A percentile compares a stretch with the other conserved stretches of the same genome.
phyloP scores from a whole-genome alignment of 2,888 invertebrate species.

The Tinea trinotella region DNA sequence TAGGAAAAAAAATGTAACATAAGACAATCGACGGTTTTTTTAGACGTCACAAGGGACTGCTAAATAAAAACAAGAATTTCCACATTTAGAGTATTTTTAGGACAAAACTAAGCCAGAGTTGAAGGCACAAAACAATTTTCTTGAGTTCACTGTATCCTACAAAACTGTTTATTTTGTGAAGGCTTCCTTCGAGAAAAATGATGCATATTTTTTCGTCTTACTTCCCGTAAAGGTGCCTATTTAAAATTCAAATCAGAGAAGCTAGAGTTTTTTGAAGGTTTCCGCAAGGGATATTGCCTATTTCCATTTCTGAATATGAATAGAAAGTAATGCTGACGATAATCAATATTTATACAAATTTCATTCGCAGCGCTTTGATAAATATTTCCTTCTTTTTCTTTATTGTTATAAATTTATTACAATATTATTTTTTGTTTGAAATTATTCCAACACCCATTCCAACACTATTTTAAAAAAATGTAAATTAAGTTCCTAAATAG shows the following conservation, averaged over 20 bases:
- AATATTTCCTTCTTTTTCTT: background rate
- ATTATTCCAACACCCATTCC: no score
- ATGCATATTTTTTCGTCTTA: slow-evolving; percentile 15
- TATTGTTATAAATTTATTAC: background rate
- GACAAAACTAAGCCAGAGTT: background rate
- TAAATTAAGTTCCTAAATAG: no score
- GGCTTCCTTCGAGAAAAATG: slow-evolving; percentile 1
- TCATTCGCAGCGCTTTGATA: background rate
- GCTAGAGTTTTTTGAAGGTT: slow-evolving; percentile 16
- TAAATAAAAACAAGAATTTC: background rate
- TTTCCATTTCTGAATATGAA: slow-evolving; percentile 18
- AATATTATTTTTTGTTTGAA: background rate
- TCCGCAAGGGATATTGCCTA: slow-evolving; percentile 17
- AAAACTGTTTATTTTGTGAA: slow-evolving; percentile 14
- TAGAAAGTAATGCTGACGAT: slow-evolving; percentile 12
- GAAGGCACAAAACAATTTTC: background rate
- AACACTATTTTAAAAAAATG: no score
- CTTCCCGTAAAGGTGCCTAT: slow-evolving; percentile 34
- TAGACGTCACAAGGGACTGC: background rate
- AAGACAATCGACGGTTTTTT: background rate
- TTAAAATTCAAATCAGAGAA: slow-evolving; percentile 49
- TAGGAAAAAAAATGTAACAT: background rate
- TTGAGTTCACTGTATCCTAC: background rate
- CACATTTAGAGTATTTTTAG: background rate
- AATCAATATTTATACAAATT: slow-evolving; percentile 13